phyloP scores from a whole-genome alignment of 2,113 vertebrate species.

The Condylura cristata region DNA sequence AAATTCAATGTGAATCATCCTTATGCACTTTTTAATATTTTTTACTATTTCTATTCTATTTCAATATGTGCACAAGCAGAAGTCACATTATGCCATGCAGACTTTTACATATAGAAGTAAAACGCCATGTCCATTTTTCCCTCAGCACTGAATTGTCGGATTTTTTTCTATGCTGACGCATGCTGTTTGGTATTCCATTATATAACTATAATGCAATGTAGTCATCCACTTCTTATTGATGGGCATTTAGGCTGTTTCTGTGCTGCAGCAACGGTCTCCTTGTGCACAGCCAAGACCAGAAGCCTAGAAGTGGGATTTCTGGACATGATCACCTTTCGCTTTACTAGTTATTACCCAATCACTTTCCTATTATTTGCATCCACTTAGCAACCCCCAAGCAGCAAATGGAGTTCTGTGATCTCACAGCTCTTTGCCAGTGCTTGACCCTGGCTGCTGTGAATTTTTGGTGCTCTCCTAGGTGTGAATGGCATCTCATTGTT shows the following conservation, averaged over 20 bases:
- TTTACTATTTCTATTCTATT: neutral
- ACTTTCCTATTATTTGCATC: neutral
- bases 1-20: neutral
- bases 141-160: neutral
- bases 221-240: neutral
- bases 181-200: neutral
- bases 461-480: neutral
- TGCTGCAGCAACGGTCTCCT: neutral
- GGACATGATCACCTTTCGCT: neutral
- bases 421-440: neutral
- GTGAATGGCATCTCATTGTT: neutral
- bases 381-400: neutral
- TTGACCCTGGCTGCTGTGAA: neutral
- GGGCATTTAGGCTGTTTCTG: neutral
- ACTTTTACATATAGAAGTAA: neutral
- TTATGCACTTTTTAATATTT: neutral
- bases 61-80: neutral
- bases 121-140: neutral
- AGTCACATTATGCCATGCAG: neutral
- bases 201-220: neutral
- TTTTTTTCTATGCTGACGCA: conserved; percentile 30
- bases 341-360: conserved; percentile 8
- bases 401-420: neutral
- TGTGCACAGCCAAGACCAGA: neutral
- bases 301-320: conserved; percentile 24